Evolutionary conservation across 92 coral and sea anemone genomes (phyloP).

Genomic region (Porites rus): DNA sequence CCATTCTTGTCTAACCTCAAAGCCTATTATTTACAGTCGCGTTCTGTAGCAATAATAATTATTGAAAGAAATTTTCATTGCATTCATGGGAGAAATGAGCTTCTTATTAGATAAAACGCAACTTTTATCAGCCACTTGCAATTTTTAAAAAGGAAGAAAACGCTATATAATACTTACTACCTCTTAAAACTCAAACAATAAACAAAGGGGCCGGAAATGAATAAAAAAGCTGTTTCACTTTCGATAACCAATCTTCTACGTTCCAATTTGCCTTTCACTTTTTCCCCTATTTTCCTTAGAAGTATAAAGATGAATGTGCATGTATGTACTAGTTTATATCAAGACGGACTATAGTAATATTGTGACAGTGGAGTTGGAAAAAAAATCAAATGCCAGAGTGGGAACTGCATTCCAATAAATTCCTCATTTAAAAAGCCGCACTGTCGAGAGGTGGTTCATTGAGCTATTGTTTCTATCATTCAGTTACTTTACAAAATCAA

Average conservation of each 20-base stretch:
- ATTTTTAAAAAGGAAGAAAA: not conserved
- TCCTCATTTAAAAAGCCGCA: no score
- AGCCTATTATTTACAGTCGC: no score
- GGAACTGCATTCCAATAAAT: no score
- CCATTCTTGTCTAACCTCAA: no score
- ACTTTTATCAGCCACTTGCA: no score
- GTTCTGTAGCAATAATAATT: no score
- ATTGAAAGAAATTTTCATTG: no score
- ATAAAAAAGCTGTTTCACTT: not conserved
- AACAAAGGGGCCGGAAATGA: constrained; percentile 9
- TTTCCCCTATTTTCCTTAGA: no score
- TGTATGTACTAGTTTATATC: not conserved
- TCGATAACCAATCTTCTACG: not conserved
- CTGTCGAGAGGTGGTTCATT: no score
- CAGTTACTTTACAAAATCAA: not conserved
- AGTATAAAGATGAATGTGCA: not conserved
- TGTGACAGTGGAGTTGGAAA: no score
- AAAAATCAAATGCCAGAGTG: not conserved
- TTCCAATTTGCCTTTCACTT: not conserved
- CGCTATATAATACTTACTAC: not conserved
- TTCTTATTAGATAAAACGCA: not conserved
- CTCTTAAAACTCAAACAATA: not conserved
- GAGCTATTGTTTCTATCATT: no score
- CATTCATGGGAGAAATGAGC: not conserved
- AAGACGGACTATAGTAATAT: no score